Conservation (phyloP, 2,113 vertebrate species). For the Cacatua alba region DNA sequence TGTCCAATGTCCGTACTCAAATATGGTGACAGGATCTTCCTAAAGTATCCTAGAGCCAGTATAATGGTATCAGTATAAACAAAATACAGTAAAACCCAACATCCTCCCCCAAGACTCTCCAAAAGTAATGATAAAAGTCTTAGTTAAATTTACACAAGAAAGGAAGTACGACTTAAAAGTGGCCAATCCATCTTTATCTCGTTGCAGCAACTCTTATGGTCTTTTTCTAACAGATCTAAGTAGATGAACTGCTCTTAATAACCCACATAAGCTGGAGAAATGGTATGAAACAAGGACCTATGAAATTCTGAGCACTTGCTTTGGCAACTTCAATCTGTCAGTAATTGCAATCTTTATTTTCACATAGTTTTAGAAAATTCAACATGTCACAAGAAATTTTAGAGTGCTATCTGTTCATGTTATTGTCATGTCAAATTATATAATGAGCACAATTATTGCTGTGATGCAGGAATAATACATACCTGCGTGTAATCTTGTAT, state of each 20-base stretch:
- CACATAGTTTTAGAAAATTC: not conserved
- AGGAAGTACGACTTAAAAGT: constrained; percentile 56
- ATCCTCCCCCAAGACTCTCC: not conserved
- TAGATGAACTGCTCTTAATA: not conserved
- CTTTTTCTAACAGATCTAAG: constrained; percentile 31
- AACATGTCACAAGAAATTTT: not conserved
- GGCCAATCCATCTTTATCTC: constrained; percentile 49
- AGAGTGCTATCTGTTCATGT: not conserved
- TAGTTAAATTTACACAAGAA: constrained; percentile 59
- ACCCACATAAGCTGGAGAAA: not conserved
- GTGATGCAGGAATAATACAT: not conserved
- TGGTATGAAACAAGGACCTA: not conserved
- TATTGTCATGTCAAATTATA: not conserved
- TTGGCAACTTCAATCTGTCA: not conserved
- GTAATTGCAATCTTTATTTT: not conserved
- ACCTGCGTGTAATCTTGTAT: not conserved
- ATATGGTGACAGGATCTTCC: constrained; percentile 68
- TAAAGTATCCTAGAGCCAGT: constrained; percentile 35
- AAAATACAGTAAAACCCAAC: not conserved
- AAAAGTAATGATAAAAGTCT: constrained; percentile 44
- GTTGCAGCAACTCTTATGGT: not conserved
- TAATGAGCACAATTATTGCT: not conserved
- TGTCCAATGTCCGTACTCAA: constrained; percentile 75
- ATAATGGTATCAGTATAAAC: constrained; percentile 44
- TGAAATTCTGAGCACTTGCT: constrained; percentile 19